Base-by-base conservation (phyloP, 2,888 invertebrate species). In the Tinea trinotella region DNA sequence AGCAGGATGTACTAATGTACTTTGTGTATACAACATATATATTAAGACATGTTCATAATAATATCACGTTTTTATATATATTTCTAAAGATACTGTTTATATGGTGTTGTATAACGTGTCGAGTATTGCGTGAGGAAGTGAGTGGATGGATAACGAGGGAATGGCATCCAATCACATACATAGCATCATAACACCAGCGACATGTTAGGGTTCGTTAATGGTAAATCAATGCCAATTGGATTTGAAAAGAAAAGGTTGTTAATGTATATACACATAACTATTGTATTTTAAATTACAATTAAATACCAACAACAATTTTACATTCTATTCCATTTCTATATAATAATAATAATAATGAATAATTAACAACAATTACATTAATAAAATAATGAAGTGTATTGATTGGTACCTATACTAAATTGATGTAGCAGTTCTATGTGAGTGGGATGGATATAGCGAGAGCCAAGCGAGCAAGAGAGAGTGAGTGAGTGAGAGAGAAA, bases 321-420 rank as follows among this genome's bases (percentile, higher is more conserved):
- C 40, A 40, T 40, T 40, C 40, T 15, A 40, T n/a, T 15, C 13
- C 12, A 40, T n/a, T 40, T 12, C 10, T 35, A 22, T 22, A 22
- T 22, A 22, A 7, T 30, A 7, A n/a, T n/a, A n/a, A n/a, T n/a
- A 10, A 30, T 30, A 4, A 2, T 30, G 7, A 10, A 30, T 13
- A 40, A 40, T 40, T 40, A 40, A 40, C 40, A 40, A 13, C 13
- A 13, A 30, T 30, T 10, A n/a, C n/a, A 30, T 30, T 2, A 30
- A 30, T 69, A 67, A 66, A 61, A 65, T 65, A 69, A 72, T 70
- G 71, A 71, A 70, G 71, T 24, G n/a, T 13, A 19, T 48, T 15
- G 44, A n/a, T 6, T 6, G 6, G 48, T 17, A 3, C 6, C 4
- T 15, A n/a, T n/a, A 18, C 62, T 60, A 63, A 60, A 59, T n/a